Evolutionary conservation across 2,113 vertebrate species (phyloP), one percentile per base, ranked within the genome.

Genomic region (Clarias gariepinus): DNA sequence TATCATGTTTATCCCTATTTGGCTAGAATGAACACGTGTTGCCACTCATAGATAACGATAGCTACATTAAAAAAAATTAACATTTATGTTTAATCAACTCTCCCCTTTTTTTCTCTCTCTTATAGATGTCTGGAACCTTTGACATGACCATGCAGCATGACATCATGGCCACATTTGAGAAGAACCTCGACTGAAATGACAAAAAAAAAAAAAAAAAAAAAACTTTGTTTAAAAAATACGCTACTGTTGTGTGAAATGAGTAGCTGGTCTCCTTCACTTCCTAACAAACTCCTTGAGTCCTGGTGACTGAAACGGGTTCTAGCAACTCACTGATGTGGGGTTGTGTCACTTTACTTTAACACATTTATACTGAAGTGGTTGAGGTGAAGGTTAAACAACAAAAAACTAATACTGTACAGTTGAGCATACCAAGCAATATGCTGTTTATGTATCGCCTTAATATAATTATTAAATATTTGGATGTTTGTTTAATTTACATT

Each of bases 131-230:
- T 66, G 92, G 91, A 83, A 90, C 91, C 90, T 95, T 98, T 89
- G 97, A 99, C 90, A 95, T 99, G 90, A 96, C 95, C 83, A 93
- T 95, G 93, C 97, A 97, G 91, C 95, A 94, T 1, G 96, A 98
- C 69, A 95, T 98, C 90, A 97, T 98, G 97, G 92, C 96, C 88
- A 93, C 95, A 57, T 99, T 99, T 86, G 97, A 99, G 94, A 96
- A 97, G 12, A 94, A 94, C 81, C 92, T 98, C 91, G 93, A 95
- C 85, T 97, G 41, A 90, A 66, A 73, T 86, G 28, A 77, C 58
- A 30, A 55, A 76, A 58, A 74, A 33, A 28, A 79, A 58, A 83
- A 11, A 57, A 66, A 63, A 25, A n/a, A 57, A 47, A 36, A 47
- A 57, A 36, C 10, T 23, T 28, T 78, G n/a, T 85, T 60, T 60